Conservation (phyloP, 92 coral and sea anemone species). For the Phenganax subtilis region DNA sequence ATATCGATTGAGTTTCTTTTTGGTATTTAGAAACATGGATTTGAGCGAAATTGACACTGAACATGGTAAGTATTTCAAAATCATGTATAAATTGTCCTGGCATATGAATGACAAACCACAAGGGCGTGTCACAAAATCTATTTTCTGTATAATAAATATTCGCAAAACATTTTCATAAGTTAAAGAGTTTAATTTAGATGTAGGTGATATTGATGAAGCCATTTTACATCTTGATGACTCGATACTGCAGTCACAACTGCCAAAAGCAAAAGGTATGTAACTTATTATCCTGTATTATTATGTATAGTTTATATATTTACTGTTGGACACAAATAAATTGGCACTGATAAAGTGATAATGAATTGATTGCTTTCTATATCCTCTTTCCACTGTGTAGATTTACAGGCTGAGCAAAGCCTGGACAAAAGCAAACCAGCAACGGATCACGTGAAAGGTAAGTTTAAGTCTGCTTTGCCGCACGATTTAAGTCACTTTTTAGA, state of each 20-base stretch:
- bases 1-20: no score
- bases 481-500: background rate
- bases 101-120: no score
- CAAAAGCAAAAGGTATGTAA: conserved; percentile 12
- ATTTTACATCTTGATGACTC: no score
- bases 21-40: background rate
- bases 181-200: background rate
- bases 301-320: background rate
- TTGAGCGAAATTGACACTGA: background rate
- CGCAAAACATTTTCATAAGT: no score
- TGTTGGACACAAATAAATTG: no score
- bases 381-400: no score
- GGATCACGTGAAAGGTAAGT: background rate
- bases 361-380: no score
- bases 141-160: no score
- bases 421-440: no score
- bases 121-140: no score
- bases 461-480: background rate
- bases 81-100: background rate
- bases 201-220: background rate
- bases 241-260: background rate
- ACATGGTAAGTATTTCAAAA: background rate
- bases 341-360: no score
- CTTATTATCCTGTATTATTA: background rate
- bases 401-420: no score